A percentile compares a stretch with the other conserved stretches of the same genome.
Conservation (phyloP, 2,113 vertebrate genomes). For the Notarius quadriscutis region DNA sequence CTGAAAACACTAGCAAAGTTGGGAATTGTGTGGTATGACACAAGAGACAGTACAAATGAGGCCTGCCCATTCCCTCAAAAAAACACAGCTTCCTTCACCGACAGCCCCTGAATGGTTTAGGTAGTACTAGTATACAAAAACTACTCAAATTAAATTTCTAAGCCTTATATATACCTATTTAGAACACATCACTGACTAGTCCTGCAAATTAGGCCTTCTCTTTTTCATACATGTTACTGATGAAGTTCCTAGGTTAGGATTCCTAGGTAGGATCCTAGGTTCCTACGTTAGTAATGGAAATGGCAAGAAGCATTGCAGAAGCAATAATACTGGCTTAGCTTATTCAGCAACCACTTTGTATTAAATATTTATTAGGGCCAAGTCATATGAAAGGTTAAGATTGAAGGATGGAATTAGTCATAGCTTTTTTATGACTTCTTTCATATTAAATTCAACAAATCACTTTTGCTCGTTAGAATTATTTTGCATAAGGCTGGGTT, state of each 20-base stretch:
- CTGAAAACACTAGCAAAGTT: background rate
- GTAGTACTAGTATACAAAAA: background rate
- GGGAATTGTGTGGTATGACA: slow-evolving; percentile 19
- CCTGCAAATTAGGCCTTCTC: no score
- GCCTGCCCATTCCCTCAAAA: background rate
- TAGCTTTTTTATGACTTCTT: slow-evolving; percentile 2
- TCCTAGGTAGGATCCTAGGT: no score
- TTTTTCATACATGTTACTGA: background rate
- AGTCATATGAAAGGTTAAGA: background rate
- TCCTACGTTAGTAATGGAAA: background rate
- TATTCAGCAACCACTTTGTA: background rate
- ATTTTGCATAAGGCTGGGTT: slow-evolving; percentile 32
- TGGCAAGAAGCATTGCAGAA: background rate
- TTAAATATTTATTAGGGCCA: background rate
- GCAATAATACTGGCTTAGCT: background rate
- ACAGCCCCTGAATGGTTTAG: slow-evolving; percentile 17
- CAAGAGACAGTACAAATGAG: slow-evolving; percentile 2
- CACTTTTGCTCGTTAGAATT: slow-evolving; percentile 18
- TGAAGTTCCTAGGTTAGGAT: background rate
- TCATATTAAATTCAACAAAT: slow-evolving; percentile 28
- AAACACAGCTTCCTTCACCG: background rate
- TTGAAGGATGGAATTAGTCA: background rate
- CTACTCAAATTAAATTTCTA: background rate
- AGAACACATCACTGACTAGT: background rate
- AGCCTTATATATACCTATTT: background rate